Percentiles rank a stretch among this genome's conserved stretches.
Evolutionary conservation across 2,888 invertebrate genomes (phyloP).

Genomic region (Hartigia nigra): DNA sequence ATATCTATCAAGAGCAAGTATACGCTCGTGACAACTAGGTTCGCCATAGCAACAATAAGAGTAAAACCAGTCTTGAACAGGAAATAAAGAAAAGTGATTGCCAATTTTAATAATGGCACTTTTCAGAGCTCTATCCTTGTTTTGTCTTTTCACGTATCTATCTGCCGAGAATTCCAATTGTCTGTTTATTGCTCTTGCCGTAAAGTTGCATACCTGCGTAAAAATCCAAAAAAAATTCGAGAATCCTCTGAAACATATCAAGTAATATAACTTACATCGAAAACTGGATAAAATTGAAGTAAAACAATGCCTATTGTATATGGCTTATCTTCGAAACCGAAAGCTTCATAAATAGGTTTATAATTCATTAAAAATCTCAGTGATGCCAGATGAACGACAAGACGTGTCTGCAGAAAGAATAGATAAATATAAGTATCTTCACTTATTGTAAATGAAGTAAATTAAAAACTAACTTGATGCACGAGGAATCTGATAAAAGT

Average conservation of each 20-base stretch:
- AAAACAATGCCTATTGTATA: slow-evolving; percentile 10
- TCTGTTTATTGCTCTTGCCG: slow-evolving; percentile 1
- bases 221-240: not conserved
- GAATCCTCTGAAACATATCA: not conserved
- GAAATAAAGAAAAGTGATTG: slow-evolving; percentile 3
- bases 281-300: slow-evolving; percentile 7
- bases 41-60: slow-evolving; percentile 1
- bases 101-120: slow-evolving; percentile 13
- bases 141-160: slow-evolving; percentile 11
- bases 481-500: slow-evolving; percentile 3
- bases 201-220: slow-evolving; percentile 8
- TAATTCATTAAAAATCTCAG: slow-evolving; percentile 11
- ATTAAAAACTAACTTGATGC: slow-evolving; percentile 6
- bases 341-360: slow-evolving; percentile 11
- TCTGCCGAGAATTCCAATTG: slow-evolving; percentile 12
- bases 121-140: slow-evolving; percentile 7
- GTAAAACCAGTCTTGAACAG: slow-evolving; percentile 15
- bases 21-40: slow-evolving; percentile 10
- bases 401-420: not conserved
- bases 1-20: slow-evolving; percentile 10
- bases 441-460: not conserved
- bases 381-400: slow-evolving; percentile 2
- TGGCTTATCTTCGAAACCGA: slow-evolving; percentile 12
- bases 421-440: not conserved
- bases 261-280: slow-evolving; percentile 8